Conservation (phyloP, 2,113 vertebrate genomes). For the Sphyrna mokarran region DNA sequence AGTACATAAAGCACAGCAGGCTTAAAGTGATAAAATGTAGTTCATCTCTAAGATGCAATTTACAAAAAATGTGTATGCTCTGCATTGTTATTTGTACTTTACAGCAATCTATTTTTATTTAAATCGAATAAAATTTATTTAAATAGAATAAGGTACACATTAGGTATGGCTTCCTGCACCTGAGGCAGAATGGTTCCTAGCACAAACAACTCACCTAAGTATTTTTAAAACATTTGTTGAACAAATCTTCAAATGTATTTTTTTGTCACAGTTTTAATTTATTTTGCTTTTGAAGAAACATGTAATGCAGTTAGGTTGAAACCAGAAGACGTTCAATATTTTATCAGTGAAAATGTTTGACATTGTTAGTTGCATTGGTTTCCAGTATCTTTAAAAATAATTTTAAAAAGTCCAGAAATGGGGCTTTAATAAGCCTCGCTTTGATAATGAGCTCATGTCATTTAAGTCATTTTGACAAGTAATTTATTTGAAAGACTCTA, state of each 20-base stretch:
- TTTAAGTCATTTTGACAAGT: background rate
- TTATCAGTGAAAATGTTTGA: background rate
- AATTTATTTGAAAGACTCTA: background rate
- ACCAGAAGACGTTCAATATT: background rate
- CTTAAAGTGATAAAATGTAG: background rate
- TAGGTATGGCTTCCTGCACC: background rate
- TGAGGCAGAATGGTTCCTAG: background rate
- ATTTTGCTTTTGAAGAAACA: background rate
- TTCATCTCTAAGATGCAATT: background rate
- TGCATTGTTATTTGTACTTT: background rate
- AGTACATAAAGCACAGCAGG: background rate
- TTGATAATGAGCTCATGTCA: background rate
- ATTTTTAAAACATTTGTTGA: background rate
- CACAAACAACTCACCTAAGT: background rate
- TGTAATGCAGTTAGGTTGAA: background rate
- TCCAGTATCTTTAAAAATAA: background rate
- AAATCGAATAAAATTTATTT: background rate
- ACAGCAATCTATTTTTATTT: background rate
- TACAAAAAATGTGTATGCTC: background rate
- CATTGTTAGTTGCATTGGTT: background rate
- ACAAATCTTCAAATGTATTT: background rate
- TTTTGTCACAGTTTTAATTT: background rate
- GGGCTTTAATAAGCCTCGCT: background rate
- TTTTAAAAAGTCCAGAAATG: background rate
- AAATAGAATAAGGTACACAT: background rate